Evolutionary conservation across 2,797 vertebrate genomes (phyloP).

Genomic region (Karalla daura): DNA sequence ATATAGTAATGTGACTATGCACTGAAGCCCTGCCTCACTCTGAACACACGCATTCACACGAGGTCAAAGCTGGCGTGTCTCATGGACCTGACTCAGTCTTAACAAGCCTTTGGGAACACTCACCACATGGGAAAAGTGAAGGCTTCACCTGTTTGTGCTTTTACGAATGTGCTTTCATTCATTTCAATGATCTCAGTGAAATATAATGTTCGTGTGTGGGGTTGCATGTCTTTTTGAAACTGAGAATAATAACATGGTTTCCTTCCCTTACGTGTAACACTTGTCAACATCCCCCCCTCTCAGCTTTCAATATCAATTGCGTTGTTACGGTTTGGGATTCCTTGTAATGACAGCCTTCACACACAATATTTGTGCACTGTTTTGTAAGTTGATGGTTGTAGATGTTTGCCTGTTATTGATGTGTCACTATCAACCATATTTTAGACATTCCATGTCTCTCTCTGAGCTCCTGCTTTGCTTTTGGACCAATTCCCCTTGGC

Average conservation of each 20-base stretch:
- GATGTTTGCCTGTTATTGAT: constrained; percentile 67
- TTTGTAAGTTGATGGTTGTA: constrained; percentile 68
- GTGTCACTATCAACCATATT: constrained; percentile 67
- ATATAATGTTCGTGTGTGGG: constrained; percentile 27
- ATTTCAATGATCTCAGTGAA: constrained; percentile 27
- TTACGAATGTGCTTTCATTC: constrained; percentile 36
- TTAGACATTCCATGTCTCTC: constrained; percentile 76
- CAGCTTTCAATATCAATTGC: constrained; percentile 11
- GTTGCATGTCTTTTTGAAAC: constrained; percentile 22
- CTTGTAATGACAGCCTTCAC: constrained; percentile 40
- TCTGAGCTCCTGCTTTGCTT: constrained; percentile 77
- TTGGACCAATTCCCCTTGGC: constrained; percentile 82
- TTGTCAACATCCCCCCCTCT: neutral
- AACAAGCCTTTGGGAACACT: constrained; percentile 48
- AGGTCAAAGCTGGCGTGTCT: constrained; percentile 32
- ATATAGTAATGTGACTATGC: constrained; percentile 71
- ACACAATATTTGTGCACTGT: constrained; percentile 70
- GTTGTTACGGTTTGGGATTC: constrained; percentile 45
- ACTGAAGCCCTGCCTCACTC: constrained; percentile 54
- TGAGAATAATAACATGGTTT: constrained; percentile 21
- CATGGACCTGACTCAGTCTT: constrained; percentile 39
- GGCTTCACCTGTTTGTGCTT: constrained; percentile 51
- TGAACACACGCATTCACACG: constrained; percentile 27
- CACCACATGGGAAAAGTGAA: constrained; percentile 61
- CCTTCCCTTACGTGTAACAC: constrained; percentile 2